Percentiles rank a stretch among this genome's conserved stretches.
These are phyloP conservation scores for Matsumurasca onukii DNA, from an alignment of 1,140 invertebrate genomes.

Conservation along the genomic window DNA sequence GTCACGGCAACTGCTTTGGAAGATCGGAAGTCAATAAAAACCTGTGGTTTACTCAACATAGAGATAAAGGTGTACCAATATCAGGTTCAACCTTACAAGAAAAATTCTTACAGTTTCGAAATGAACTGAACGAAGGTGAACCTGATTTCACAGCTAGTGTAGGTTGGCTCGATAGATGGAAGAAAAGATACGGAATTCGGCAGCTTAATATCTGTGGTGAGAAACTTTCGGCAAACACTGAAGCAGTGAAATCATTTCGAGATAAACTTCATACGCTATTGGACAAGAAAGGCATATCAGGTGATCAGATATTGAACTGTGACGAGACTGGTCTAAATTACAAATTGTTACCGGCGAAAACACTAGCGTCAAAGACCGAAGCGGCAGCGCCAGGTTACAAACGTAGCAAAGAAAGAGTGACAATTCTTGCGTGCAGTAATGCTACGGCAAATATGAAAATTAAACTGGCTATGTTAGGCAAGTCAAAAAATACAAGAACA, in stretches of 20 bases:
- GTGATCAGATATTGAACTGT: constrained; percentile 44
- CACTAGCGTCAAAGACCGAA: constrained; percentile 35
- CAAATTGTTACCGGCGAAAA: too few relatives aligned
- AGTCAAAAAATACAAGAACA: constrained; percentile 42
- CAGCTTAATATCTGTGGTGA: constrained; percentile 38
- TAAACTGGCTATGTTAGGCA: constrained; percentile 42
- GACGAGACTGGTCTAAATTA: constrained; percentile 45
- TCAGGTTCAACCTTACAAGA: constrained; percentile 40
- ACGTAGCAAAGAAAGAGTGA: constrained; percentile 39
- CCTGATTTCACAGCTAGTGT: constrained; percentile 41
- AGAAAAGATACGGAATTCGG: constrained; percentile 38
- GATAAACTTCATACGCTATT: constrained; percentile 31
- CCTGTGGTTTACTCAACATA: constrained; percentile 30
- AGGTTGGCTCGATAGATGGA: constrained; percentile 42
- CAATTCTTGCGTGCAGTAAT: constrained; percentile 40
- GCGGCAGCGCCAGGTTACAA: constrained; percentile 39
- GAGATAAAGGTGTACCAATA: constrained; percentile 33
- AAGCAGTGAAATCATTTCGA: constrained; percentile 24
- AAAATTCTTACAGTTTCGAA: constrained; percentile 37
- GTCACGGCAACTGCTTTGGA: constrained; percentile 28
- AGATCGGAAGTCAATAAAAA: constrained; percentile 25
- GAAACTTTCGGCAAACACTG: constrained; percentile 35
- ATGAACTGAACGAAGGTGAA: constrained; percentile 37
- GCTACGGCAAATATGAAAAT: constrained; percentile 41
- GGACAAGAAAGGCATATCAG: constrained; percentile 29